Percentiles rank a stretch among this genome's conserved stretches.
Conservation (phyloP, 2,797 vertebrate genomes). For the Rallus crepitans region DNA sequence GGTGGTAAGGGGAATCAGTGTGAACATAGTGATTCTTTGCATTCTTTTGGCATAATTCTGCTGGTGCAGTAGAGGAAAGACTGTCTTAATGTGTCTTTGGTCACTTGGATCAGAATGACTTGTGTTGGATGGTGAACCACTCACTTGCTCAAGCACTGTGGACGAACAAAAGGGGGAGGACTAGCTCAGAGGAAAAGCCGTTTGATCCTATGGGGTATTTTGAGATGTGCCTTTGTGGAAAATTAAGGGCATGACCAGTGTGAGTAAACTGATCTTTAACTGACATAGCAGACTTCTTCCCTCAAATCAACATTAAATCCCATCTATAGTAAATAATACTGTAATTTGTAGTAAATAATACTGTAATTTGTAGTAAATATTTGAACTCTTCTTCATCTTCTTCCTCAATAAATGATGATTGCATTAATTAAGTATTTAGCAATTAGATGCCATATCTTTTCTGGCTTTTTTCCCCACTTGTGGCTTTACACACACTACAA, state of each 20-base stretch:
- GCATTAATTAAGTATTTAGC: slow-evolving; percentile 47
- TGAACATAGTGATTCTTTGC: not conserved
- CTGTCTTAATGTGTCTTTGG: not conserved
- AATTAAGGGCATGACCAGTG: not conserved
- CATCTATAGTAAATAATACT: not conserved
- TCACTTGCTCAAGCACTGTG: not conserved
- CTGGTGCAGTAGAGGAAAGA: not conserved
- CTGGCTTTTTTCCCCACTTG: not conserved
- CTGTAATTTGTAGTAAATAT: slow-evolving; percentile 22
- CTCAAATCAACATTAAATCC: not conserved
- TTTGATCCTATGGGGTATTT: not conserved
- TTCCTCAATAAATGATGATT: slow-evolving; percentile 21
- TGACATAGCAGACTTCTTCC: not conserved
- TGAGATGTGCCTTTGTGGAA: not conserved
- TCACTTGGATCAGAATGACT: not conserved
- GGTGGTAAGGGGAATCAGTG: not conserved
- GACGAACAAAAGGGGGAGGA: not conserved
- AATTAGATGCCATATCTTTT: not conserved
- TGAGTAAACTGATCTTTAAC: not conserved
- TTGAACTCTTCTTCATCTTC: not conserved
- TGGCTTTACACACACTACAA: not conserved
- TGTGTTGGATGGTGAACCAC: not conserved
- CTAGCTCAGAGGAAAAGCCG: not conserved
- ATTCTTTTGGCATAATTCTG: not conserved
- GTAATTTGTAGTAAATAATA: slow-evolving; percentile 16